Evolutionary conservation across 2,888 invertebrate genomes (phyloP).

Genomic region (Imbricaverruca yamaguchii): DNA sequence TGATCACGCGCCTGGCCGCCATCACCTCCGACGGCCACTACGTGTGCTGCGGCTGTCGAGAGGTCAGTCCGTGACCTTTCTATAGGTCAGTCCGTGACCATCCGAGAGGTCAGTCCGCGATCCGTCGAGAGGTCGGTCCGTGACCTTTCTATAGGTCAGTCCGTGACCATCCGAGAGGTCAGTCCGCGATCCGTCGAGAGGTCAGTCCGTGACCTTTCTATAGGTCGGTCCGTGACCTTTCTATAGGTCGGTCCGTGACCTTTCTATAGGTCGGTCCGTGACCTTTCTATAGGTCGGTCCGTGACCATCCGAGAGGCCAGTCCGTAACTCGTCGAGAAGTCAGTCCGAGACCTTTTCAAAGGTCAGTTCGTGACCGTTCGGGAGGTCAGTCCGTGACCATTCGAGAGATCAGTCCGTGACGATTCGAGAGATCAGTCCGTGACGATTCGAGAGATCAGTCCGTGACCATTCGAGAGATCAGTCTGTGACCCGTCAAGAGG

Average conservation of each 20-base stretch:
- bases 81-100: neutral
- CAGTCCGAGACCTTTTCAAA: neutral
- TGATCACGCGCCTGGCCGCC: constrained; percentile 70
- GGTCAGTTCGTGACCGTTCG: too few species aligned
- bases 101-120: too few species aligned
- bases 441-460: neutral
- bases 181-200: constrained; percentile 39
- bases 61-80: neutral
- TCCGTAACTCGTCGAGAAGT: constrained; percentile 40
- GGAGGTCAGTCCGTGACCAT: too few species aligned
- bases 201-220: neutral
- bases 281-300: too few species aligned
- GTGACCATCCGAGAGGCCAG: constrained; percentile 39
- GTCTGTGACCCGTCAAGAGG: too few species aligned
- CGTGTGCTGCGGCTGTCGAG: constrained; percentile 49
- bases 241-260: constrained; percentile 37
- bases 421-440: too few species aligned
- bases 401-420: too few species aligned
- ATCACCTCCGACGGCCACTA: constrained; percentile 72
- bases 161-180: too few species aligned
- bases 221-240: neutral
- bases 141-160: neutral
- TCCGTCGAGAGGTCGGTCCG: constrained; percentile 40
- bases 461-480: neutral
- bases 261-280: neutral